Evolutionary conservation across 64 coral and sea anemone species (phyloP).

Genomic region (Montipora sp.): DNA sequence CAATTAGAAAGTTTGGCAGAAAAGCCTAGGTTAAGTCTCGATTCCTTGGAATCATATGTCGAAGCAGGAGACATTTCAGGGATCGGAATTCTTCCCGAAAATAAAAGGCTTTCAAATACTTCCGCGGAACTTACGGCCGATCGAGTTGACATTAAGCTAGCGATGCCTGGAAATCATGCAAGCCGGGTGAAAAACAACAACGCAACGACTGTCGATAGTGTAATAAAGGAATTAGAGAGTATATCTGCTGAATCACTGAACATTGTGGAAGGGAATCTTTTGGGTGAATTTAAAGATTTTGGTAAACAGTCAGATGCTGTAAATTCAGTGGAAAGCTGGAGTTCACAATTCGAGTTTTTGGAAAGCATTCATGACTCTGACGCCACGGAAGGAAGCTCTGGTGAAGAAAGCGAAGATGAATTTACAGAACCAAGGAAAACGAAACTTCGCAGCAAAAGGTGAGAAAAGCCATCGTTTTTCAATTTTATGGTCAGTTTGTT

Average conservation of each 20-base stretch:
- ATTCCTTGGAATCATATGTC: slow-evolving; percentile 62
- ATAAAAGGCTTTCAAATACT: slow-evolving; percentile 26
- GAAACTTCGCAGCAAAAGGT: slow-evolving; percentile 79
- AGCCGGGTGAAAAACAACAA: slow-evolving; percentile 43
- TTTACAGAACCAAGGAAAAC: slow-evolving; percentile 59
- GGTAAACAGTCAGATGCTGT: slow-evolving; percentile 74
- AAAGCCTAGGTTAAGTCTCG: slow-evolving; percentile 65
- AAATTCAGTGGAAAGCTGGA: slow-evolving; percentile 73
- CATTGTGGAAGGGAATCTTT: slow-evolving; percentile 28
- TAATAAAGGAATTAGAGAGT: slow-evolving; percentile 34
- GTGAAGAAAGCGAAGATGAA: slow-evolving; percentile 91
- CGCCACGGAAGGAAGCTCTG: slow-evolving; percentile 87
- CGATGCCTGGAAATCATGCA: slow-evolving; percentile 40
- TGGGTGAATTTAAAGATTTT: slow-evolving; percentile 51
- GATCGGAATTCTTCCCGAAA: slow-evolving; percentile 20
- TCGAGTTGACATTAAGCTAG: slow-evolving; percentile 1
- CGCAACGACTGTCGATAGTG: slow-evolving; percentile 24
- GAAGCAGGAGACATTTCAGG: slow-evolving; percentile 54
- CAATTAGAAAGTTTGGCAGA: slow-evolving; percentile 89
- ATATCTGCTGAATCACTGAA: slow-evolving; percentile 40
- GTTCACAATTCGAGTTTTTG: slow-evolving; percentile 86
- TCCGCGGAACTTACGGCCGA: slow-evolving; percentile 20
- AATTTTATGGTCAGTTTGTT: background rate
- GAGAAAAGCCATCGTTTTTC: slow-evolving; percentile 51
- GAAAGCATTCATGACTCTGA: slow-evolving; percentile 90